These are phyloP conservation scores for Apotomis betuletana DNA, from an alignment of 2,888 invertebrate genomes.

Conservation along the genomic window DNA sequence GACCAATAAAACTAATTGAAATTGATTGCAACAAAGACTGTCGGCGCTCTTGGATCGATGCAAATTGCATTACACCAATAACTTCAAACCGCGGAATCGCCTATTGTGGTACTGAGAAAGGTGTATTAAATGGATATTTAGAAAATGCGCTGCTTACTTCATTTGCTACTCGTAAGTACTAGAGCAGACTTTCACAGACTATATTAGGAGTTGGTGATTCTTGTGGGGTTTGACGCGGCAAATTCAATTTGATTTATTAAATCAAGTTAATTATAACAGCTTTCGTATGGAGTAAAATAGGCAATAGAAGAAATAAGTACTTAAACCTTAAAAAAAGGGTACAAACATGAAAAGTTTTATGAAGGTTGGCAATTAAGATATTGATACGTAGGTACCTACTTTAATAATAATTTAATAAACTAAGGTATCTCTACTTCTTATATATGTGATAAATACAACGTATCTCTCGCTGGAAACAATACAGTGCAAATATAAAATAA, in stretches of 20 bases:
- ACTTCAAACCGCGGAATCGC: neutral
- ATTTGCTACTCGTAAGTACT: neutral
- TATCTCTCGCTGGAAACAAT: neutral
- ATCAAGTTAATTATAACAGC: neutral
- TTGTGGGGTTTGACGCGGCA: no score
- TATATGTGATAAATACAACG: no score
- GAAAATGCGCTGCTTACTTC: constrained; percentile 14
- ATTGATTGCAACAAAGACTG: constrained; percentile 30
- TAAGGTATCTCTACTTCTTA: no score
- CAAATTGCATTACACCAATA: constrained; percentile 25
- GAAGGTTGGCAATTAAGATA: no score
- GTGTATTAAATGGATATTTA: constrained; percentile 26
- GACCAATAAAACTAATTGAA: constrained; percentile 36
- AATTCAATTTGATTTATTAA: neutral
- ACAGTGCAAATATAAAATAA: neutral
- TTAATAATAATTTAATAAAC: no score
- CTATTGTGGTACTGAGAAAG: constrained; percentile 5
- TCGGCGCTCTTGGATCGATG: constrained; percentile 31
- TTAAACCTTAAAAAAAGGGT: no score
- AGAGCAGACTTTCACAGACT: constrained; percentile 18
- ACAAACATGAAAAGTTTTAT: no score
- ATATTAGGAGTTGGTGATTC: neutral
- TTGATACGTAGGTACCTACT: no score
- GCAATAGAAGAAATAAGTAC: no score
- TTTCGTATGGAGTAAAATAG: no score